Evolutionary conservation across 2,113 vertebrate species (phyloP), one percentile per base, ranked within the genome.

Genomic region (Tetraodon nigroviridis): DNA sequence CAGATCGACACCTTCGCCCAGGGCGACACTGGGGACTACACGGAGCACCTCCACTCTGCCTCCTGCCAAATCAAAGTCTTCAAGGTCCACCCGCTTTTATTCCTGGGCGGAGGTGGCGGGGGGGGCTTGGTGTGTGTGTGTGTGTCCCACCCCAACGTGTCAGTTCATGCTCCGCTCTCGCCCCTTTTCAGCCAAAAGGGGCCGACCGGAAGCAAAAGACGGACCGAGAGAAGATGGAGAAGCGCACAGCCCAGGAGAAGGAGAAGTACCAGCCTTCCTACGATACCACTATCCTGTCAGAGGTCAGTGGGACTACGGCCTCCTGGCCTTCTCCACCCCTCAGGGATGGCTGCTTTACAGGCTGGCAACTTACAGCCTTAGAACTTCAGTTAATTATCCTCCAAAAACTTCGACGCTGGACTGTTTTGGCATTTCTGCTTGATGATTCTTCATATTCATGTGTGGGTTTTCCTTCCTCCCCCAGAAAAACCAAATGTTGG

Each of bases 11-110:
- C 95, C 0, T 98, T 98, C 67, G 87, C 92, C 60, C 92, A 92
- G 86, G 93, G 92, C 3, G 94, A 95, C 17, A 78, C 78, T 0
- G 95, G 92, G 16, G 96, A 99, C 27, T 98, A 99, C 79, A 92
- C 92, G 0, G 96, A 99, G 76, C 96, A 98, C 81, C 88, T 97
- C 55, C 97, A 99, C 82, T 99, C 97, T 0, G 95, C 97, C 85
- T 98, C 96, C 91, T 99, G 96, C 90, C 97, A 99, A 90, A 94
- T 99, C 88, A 99, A 99, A 91, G 97, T 99, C 65, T 99, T 99
- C 85, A 99, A 99, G 95, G 97, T 98, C 3, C n/a, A n/a, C 7
- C 0, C 18, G 15, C 46, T 59, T 22, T 51, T 15, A 11, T 4
- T 22, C 15, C 29, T 22, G 24, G 21, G 7, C 6, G 1, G 10